Evolutionary conservation across 2,888 invertebrate species (phyloP).

Genomic region (Dorcus parallelipipedus): DNA sequence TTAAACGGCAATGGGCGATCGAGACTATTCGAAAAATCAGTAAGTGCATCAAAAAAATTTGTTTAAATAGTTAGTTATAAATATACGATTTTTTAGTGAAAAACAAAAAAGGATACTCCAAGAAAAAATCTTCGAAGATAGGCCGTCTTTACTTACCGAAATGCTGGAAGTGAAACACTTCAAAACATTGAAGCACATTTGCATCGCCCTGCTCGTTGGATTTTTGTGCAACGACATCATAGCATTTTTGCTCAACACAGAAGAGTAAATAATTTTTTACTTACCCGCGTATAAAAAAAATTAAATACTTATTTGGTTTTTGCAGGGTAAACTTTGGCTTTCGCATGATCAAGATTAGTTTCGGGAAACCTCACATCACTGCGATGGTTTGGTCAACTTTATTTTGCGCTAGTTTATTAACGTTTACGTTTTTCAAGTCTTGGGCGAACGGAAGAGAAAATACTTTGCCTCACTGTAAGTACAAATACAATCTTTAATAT

Average conservation of each 20-base stretch:
- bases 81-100: too few relatives aligned
- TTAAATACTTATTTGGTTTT: slow-evolving; percentile 54
- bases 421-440: slow-evolving; percentile 48
- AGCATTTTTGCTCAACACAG: neutral
- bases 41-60: too few relatives aligned
- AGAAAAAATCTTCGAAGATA: slow-evolving; percentile 64
- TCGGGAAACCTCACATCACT: slow-evolving; percentile 59
- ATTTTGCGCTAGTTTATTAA: slow-evolving; percentile 31
- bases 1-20: too few relatives aligned
- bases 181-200: slow-evolving; percentile 80
- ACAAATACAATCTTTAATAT: neutral
- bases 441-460: slow-evolving; percentile 50
- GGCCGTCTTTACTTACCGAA: slow-evolving; percentile 79
- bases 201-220: slow-evolving; percentile 63
- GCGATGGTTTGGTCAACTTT: slow-evolving; percentile 15
- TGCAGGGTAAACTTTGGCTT: slow-evolving; percentile 57
- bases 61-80: too few relatives aligned
- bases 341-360: slow-evolving; percentile 56
- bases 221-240: slow-evolving; percentile 7
- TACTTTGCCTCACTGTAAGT: slow-evolving; percentile 43
- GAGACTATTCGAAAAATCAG: too few relatives aligned
- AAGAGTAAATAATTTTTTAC: neutral
- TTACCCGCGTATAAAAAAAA: slow-evolving; percentile 53
- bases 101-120: slow-evolving; percentile 23
- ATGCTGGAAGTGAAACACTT: slow-evolving; percentile 76